Evolutionary conservation across 2,888 invertebrate genomes (phyloP).

Genomic region (Elysia crispata): DNA sequence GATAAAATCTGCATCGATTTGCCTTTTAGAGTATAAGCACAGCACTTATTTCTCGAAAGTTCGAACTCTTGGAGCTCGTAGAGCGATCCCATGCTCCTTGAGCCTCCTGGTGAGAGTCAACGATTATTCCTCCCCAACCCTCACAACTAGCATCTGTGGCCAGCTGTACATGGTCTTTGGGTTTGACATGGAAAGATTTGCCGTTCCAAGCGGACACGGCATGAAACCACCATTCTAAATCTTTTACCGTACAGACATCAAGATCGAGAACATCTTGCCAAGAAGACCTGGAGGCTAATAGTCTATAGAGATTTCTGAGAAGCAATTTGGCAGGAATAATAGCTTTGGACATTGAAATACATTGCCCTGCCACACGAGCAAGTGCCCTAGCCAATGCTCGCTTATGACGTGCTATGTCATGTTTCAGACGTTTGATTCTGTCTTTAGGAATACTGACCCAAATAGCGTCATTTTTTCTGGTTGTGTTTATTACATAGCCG

Average conservation of each 20-base stretch:
- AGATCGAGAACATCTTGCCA: not conserved
- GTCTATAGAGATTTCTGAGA: not conserved
- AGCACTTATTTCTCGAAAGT: slow-evolving; percentile 22
- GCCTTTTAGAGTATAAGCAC: slow-evolving; percentile 2
- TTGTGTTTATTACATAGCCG: no score
- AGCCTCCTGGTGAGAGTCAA: not conserved
- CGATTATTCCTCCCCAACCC: not conserved
- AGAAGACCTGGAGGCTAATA: not conserved
- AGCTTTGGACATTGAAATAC: not conserved
- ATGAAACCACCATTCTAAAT: not conserved
- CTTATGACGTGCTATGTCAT: not conserved
- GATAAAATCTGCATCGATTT: slow-evolving; percentile 11
- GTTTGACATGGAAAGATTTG: not conserved
- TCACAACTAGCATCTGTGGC: not conserved
- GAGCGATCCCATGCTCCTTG: slow-evolving; percentile 26
- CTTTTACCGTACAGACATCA: not conserved
- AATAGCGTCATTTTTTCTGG: no score
- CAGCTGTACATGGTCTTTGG: not conserved
- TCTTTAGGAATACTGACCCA: not conserved
- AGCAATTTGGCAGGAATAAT: not conserved
- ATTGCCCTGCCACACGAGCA: not conserved
- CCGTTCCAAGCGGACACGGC: not conserved
- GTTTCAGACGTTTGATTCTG: not conserved
- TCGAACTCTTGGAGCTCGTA: not conserved
- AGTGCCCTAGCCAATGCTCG: not conserved